phyloP scores from a whole-genome alignment of 2,888 invertebrate species.

The Hypsopygia costalis region DNA sequence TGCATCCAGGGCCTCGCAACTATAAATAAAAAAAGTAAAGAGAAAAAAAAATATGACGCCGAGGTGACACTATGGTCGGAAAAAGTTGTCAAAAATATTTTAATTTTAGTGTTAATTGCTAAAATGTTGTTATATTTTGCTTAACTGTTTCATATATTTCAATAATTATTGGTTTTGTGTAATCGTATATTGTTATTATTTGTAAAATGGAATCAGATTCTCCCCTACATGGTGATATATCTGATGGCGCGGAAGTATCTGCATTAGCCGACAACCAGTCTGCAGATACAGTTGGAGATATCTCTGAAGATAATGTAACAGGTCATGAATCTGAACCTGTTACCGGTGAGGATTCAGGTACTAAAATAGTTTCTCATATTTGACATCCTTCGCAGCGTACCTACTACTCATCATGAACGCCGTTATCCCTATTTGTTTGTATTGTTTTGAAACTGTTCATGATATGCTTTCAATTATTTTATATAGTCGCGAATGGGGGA shows the following conservation, averaged over 20 bases:
- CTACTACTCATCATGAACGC: too few relatives aligned
- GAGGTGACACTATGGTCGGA: slow-evolving; percentile 30
- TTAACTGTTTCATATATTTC: slow-evolving; percentile 36
- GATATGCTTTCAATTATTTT: neutral
- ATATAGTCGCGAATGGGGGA: slow-evolving; percentile 56
- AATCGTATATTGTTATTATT: slow-evolving; percentile 20
- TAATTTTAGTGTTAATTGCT: slow-evolving; percentile 32
- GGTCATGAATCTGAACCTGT: slow-evolving; percentile 51
- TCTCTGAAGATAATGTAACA: slow-evolving; percentile 56
- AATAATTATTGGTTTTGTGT: slow-evolving; percentile 43
- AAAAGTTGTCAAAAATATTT: slow-evolving; percentile 43
- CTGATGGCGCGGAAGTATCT: slow-evolving; percentile 75
- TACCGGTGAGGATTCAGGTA: slow-evolving; percentile 53
- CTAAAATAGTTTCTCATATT: neutral
- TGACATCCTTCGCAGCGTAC: too few relatives aligned
- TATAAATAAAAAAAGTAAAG: too few relatives aligned
- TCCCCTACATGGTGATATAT: slow-evolving; percentile 53
- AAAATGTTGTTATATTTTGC: slow-evolving; percentile 38
- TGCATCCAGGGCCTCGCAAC: too few relatives aligned
- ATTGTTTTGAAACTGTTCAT: neutral
- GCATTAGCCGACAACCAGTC: slow-evolving; percentile 60
- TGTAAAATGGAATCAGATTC: slow-evolving; percentile 66
- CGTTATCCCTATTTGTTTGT: slow-evolving; percentile 6
- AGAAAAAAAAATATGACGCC: slow-evolving; percentile 18
- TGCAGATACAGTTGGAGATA: slow-evolving; percentile 50